Base-by-base conservation (phyloP, 2,888 invertebrate species). In the Marronus borbonicus region DNA sequence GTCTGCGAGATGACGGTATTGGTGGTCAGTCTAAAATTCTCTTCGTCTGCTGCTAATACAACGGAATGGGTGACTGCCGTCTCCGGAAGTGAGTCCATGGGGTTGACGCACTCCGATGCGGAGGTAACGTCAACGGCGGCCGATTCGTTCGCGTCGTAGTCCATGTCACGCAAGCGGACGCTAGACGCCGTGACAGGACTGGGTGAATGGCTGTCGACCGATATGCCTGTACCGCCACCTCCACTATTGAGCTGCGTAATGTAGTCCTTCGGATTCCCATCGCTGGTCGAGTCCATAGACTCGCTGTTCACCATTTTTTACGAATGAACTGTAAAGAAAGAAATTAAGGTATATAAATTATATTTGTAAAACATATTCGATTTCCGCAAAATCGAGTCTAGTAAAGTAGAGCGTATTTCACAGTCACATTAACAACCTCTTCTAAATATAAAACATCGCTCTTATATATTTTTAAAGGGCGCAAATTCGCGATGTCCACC, bases 231-330 rank as follows among this genome's bases (percentile, higher is more conserved):
- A 78, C 81, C 83, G 58, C 82, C 83, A 55, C 82, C 80, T 44
- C 80, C 79, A 78, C 80, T 82, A 78, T 84, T 83, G 36, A 83
- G 81, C 82, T 84, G 84, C 78, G 84, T 85, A 80, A 81, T 84
- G 77, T 83, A 81, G 76, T 82, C 83, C 81, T 80, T 82, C 80
- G 84, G 85, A 76, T 84, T 83, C 83, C 84, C 85, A 85, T 87
- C 85, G 77, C 81, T 82, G 60, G 85, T 84, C 50, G 84, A 84
- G 79, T 86, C 86, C 84, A 85, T 86, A 77, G 86, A 85, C 78
- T 86, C 85, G 83, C 87, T 87, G 83, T 88, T 88, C 84, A 88
- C 88, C 88, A 88, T 88, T 78, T 78, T 74, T 39, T 58, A 66
- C 75, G 69, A 68, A 60, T 75, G 36, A 66, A 66, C 78, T 78